Percentiles rank a stretch among this genome's conserved stretches.
Evolutionary conservation across 2,113 vertebrate genomes (phyloP).

Genomic region (Spea bombifrons): DNA sequence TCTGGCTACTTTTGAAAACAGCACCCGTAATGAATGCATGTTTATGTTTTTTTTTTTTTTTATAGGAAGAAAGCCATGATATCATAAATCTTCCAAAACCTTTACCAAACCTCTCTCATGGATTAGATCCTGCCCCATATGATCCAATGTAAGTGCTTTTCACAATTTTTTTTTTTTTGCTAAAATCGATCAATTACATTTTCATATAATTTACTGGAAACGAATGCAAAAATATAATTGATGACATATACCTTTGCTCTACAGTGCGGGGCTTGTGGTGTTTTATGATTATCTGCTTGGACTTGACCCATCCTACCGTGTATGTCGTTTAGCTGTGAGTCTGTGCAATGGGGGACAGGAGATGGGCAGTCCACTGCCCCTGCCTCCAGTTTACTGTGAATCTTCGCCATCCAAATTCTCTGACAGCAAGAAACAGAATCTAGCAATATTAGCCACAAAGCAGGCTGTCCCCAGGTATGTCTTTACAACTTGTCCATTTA

Average conservation of each 20-base stretch:
- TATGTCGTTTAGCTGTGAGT: slow-evolving; percentile 52
- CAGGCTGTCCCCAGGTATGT: slow-evolving; percentile 55
- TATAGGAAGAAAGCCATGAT: slow-evolving; percentile 50
- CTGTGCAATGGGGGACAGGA: slow-evolving; percentile 51
- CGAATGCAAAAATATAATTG: too few species aligned
- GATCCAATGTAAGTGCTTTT: slow-evolving; percentile 53
- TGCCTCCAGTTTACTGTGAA: slow-evolving; percentile 55
- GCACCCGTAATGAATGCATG: too few species aligned
- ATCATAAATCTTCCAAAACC: slow-evolving; percentile 42
- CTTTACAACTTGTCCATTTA: not conserved
- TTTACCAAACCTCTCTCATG: slow-evolving; percentile 39
- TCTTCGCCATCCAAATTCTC: slow-evolving; percentile 23
- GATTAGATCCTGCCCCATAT: slow-evolving; percentile 53
- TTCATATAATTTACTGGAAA: not conserved
- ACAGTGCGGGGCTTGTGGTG: slow-evolving; percentile 57
- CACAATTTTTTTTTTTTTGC: not conserved
- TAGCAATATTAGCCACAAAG: slow-evolving; percentile 51
- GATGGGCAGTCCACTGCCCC: slow-evolving; percentile 48
- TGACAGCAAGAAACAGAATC: slow-evolving; percentile 40
- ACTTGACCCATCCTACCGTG: slow-evolving; percentile 50
- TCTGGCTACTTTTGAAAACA: too few species aligned
- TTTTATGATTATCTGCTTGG: slow-evolving; percentile 60
- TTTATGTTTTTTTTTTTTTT: not conserved
- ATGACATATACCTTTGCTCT: slow-evolving; percentile 2
- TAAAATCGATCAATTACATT: not conserved